A percentile compares a stretch with the other conserved stretches of the same genome.
These are phyloP conservation scores for Mamestra configurata DNA, from an alignment of 1,140 invertebrate genomes.

Conservation along the genomic window DNA sequence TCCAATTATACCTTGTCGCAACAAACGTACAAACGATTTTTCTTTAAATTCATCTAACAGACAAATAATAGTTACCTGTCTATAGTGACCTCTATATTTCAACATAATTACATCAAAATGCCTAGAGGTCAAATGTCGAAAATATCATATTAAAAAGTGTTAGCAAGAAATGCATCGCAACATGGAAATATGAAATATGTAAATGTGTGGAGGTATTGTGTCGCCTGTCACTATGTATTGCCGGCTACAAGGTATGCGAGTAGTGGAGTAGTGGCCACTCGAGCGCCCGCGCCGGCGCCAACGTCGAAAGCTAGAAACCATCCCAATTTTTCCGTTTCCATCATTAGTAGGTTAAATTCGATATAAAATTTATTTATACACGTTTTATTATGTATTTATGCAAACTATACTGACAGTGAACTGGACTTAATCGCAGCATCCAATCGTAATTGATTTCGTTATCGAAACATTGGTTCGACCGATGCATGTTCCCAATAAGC, in stretches of 20 bases:
- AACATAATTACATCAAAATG: background rate
- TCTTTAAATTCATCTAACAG: no score
- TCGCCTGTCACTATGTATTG: slow-evolving; percentile 50
- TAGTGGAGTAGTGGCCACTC: slow-evolving; percentile 61
- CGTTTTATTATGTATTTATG: slow-evolving; percentile 63
- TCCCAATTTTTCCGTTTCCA: slow-evolving; percentile 67
- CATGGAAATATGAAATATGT: slow-evolving; percentile 55
- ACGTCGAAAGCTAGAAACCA: slow-evolving; percentile 57
- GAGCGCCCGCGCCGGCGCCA: slow-evolving; percentile 61
- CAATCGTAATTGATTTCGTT: slow-evolving; percentile 64
- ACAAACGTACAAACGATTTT: background rate
- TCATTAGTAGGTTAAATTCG: slow-evolving; percentile 61
- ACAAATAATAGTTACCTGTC: no score
- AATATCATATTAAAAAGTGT: slow-evolving; percentile 35
- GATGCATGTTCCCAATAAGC: slow-evolving; percentile 49
- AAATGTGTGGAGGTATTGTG: slow-evolving; percentile 55
- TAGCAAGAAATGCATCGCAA: slow-evolving; percentile 40
- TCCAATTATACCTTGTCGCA: slow-evolving; percentile 7
- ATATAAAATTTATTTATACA: slow-evolving; percentile 63
- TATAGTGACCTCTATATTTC: no score
- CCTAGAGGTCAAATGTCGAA: slow-evolving; percentile 11
- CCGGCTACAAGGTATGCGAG: slow-evolving; percentile 51
- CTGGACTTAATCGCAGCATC: slow-evolving; percentile 58
- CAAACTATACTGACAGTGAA: slow-evolving; percentile 60
- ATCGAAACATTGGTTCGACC: slow-evolving; percentile 54